Conservation (phyloP, 2,113 vertebrate species). For the Haemorhous mexicanus region DNA sequence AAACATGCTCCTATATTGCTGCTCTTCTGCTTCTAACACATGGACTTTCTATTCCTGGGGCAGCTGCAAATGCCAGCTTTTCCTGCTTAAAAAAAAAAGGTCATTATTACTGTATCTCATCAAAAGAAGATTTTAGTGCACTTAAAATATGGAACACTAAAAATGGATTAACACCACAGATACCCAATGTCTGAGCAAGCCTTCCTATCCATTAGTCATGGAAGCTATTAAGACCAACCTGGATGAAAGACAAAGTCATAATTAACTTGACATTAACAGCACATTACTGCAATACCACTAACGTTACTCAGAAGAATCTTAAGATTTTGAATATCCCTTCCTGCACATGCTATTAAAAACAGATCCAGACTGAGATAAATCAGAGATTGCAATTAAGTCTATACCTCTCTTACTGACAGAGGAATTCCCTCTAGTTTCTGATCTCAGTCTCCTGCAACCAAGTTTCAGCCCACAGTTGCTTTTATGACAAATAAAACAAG, state of each 20-base stretch:
- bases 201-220: not conserved
- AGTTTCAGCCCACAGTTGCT: not conserved
- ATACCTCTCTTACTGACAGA: not conserved
- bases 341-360: not conserved
- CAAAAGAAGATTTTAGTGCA: not conserved
- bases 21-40: not conserved
- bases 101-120: not conserved
- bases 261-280: not conserved
- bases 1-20: not conserved
- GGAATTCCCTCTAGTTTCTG: not conserved
- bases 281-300: not conserved
- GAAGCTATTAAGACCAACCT: not conserved
- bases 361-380: not conserved
- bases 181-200: not conserved
- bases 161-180: not conserved
- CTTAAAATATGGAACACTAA: not conserved
- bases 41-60: not conserved
- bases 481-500: not conserved
- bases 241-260: not conserved
- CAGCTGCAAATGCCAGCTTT: not conserved
- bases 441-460: not conserved
- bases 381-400: not conserved
- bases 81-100: not conserved
- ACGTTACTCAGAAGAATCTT: not conserved
- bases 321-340: not conserved